Base-by-base conservation (phyloP, 1,140 invertebrate species). In the Tetragonula clypearis region DNA sequence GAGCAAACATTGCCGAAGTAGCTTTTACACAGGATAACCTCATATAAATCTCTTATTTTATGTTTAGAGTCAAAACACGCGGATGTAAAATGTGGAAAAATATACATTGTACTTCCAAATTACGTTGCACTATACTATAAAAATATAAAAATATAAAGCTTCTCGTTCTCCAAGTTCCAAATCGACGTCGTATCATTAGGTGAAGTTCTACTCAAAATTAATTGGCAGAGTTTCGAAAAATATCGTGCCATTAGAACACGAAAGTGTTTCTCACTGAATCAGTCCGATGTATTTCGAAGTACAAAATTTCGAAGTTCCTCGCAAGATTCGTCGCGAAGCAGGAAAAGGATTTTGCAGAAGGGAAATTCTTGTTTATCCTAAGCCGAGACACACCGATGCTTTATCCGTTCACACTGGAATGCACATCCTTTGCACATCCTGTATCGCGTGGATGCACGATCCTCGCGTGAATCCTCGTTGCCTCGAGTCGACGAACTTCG, bases 361-460 rank as follows among this genome's bases (percentile, higher is more conserved):
- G 30, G 49, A 60, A 72, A 58, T 73, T n/a, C 60, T 75, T 75
- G 60, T 5, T 66, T 75, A 74, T 65, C 58, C 49, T 17, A 21
- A 66, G 12, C 71, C 11, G 11, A 68, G 21, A n/a, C 3, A 30
- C 3, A 3, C 23, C 5, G 81, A 68, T 58, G 49, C n/a, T 82
- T 82, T 82, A 77, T 77, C 73, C 77, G 3, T 56, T 35, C 30
- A 56, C 73, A 17, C 8, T 30, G 73, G 53, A 55, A 66, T 77
- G 72, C 62, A 23, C 68, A 30, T 30, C 53, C 9, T 65, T 68
- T n/a, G 62, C 8, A 49, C 8, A 49, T 49, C 9, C 26, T 56
- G 71, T 66, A 75, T 75, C 68, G 17, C 26, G n/a, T 23, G 79
- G 9, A 62, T 19, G 30, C 23, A 56, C 15, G 71, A 77, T 58